Percentiles rank a stretch among this genome's conserved stretches.
Evolutionary conservation across 2,888 invertebrate genomes (phyloP).

Genomic region (Chironomus riparius): DNA sequence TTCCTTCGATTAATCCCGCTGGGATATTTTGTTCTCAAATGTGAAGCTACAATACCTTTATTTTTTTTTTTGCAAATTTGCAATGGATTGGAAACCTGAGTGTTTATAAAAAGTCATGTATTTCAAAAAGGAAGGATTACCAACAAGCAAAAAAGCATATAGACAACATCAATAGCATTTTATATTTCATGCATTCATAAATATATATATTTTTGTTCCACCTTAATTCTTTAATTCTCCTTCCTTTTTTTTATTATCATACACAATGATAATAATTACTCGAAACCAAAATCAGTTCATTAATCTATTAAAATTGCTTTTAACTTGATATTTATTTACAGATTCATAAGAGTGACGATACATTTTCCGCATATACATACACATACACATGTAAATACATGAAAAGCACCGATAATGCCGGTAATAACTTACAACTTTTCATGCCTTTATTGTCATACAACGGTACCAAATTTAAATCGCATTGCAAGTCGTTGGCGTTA

Average conservation of each 20-base stretch:
- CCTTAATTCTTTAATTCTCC: too few species aligned
- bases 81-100: neutral
- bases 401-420: neutral
- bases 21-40: neutral
- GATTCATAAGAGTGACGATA: too few species aligned
- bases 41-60: neutral
- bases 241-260: too few species aligned
- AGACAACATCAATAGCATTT: too few species aligned
- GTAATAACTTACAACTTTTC: neutral
- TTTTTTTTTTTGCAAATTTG: neutral
- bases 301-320: too few species aligned
- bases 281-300: too few species aligned
- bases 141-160: too few species aligned
- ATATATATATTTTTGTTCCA: too few species aligned
- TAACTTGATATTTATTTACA: too few species aligned
- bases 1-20: neutral
- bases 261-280: too few species aligned
- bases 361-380: neutral
- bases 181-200: too few species aligned
- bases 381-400: neutral
- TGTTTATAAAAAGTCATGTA: neutral
- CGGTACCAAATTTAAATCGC: constrained; percentile 6
- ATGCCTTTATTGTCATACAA: neutral
- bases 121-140: too few species aligned
- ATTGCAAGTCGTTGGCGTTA: neutral